phyloP scores from a whole-genome alignment of 92 coral and sea anemone genomes.

The Zoanthus solanderi region DNA sequence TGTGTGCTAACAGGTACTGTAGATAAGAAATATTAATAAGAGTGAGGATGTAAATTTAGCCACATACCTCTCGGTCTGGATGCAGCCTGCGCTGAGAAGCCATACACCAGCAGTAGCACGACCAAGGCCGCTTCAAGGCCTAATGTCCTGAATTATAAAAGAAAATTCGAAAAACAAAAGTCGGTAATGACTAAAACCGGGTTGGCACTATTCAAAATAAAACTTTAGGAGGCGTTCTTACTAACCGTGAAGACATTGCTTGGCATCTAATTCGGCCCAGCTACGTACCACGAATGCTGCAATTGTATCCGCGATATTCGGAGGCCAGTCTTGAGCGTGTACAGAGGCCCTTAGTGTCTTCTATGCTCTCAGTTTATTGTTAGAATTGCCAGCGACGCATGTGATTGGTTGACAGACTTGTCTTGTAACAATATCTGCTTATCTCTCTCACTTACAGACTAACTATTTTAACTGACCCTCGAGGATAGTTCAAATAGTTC shows the following conservation, averaged over 20 bases:
- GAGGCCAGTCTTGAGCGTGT: conserved; percentile 67
- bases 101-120: conserved; percentile 72
- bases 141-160: conserved; percentile 67
- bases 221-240: neutral
- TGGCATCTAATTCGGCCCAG: conserved; percentile 94
- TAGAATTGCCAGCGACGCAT: conserved; percentile 48
- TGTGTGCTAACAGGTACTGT: conserved; percentile 8
- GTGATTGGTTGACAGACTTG: conserved; percentile 36
- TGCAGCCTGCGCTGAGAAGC: conserved; percentile 89
- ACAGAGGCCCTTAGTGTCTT: conserved; percentile 82
- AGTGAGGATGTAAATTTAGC: conserved; percentile 3
- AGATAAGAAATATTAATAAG: conserved; percentile 12
- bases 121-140: conserved; percentile 74
- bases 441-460: conserved; percentile 26
- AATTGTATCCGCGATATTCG: conserved; percentile 76
- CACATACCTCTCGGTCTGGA: conserved; percentile 73
- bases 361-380: conserved; percentile 76
- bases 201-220: neutral
- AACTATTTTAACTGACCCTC: conserved; percentile 12
- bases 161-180: conserved; percentile 1
- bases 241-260: conserved; percentile 89
- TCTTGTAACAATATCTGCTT: conserved; percentile 41
- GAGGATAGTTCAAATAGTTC: conserved; percentile 33
- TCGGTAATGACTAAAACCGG: neutral
- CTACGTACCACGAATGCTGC: conserved; percentile 87